These are phyloP conservation scores for Phainopepla nitens DNA, from an alignment of 2,113 vertebrate species.

Conservation along the genomic window DNA sequence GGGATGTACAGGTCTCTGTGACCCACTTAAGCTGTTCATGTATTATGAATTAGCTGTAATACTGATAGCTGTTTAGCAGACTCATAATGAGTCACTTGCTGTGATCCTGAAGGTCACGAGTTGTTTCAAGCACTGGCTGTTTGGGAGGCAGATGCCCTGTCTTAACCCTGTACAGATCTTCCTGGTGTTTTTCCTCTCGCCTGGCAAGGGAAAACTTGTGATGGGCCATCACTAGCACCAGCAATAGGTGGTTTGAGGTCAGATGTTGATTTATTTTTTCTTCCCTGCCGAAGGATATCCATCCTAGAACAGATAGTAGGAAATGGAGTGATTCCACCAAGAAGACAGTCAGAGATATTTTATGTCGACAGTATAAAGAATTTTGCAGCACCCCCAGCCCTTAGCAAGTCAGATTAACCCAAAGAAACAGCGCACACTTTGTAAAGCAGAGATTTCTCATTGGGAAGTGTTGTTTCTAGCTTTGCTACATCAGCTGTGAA, in stretches of 20 bases:
- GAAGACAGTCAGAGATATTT: not conserved
- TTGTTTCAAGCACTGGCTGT: not conserved
- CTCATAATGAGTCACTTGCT: not conserved
- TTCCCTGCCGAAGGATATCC: not conserved
- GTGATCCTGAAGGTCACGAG: not conserved
- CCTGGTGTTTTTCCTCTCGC: not conserved
- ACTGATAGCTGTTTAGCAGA: constrained; percentile 29
- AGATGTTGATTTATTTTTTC: not conserved
- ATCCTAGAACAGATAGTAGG: not conserved
- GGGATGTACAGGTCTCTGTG: not conserved
- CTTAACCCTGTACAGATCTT: not conserved
- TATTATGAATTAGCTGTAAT: constrained; percentile 53
- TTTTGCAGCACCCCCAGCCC: not conserved
- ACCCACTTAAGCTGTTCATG: constrained; percentile 6
- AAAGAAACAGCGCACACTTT: constrained; percentile 26
- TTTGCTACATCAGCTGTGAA: constrained; percentile 54
- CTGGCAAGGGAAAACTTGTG: not conserved
- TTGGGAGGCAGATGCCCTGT: not conserved
- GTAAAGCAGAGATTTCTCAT: constrained; percentile 16
- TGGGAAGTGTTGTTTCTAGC: constrained; percentile 25
- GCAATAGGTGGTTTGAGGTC: not conserved
- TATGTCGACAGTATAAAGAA: not conserved
- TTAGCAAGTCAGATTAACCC: not conserved
- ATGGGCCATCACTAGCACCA: not conserved
- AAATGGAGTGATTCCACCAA: not conserved